Base-by-base conservation (phyloP, 1,140 invertebrate species). In the Dendroctonus ponderosae region DNA sequence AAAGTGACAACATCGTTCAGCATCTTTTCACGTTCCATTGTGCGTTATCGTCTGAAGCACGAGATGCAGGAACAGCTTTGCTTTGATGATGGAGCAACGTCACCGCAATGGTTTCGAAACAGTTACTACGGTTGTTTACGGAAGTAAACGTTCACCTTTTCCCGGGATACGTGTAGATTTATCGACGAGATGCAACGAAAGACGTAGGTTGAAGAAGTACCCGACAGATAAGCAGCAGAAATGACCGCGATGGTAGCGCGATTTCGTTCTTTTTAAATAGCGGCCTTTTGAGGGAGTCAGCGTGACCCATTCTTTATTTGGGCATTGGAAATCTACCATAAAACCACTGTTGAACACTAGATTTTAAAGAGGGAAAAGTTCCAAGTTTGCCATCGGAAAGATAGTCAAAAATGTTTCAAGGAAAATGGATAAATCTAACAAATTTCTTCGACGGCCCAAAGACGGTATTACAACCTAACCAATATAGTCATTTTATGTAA, bases 21-120 rank as follows among this genome's bases (percentile, higher is more conserved):
- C 26, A 60, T 62, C 59, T 62, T n/a, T 62, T 62, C 59, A 51
- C 59, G 48, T 52, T n/a, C 56, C 56, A 62, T 62, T 62, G 59
- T 62, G 49, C 37, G 37, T 62, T 62, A 62, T 62, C 59, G 9
- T 52, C 37, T 42, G 37, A 44, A 12, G 37, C 37, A 48, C 50
- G 59, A 58, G 14, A 58, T 39, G 56, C 15, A 62, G 59, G n/a
- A 62, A 51, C n/a, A 62, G 59, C 59, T 43, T 43, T 41, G 40
- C 48, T 26, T 48, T 49, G 50, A 51, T 62, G 59, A 62, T 48
- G 59, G 48, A 51, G 59, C 59, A 62, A 51, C 59, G 48, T 62
- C 59, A 62, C 59, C 48, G 59, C 59, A 62, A 62, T 26, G 49
- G 59, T 41, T 37, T 61, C 59, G 40, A 62, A 62, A 48, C 50